phyloP scores from a whole-genome alignment of 2,113 vertebrate species.

The Tachycineta bicolor region DNA sequence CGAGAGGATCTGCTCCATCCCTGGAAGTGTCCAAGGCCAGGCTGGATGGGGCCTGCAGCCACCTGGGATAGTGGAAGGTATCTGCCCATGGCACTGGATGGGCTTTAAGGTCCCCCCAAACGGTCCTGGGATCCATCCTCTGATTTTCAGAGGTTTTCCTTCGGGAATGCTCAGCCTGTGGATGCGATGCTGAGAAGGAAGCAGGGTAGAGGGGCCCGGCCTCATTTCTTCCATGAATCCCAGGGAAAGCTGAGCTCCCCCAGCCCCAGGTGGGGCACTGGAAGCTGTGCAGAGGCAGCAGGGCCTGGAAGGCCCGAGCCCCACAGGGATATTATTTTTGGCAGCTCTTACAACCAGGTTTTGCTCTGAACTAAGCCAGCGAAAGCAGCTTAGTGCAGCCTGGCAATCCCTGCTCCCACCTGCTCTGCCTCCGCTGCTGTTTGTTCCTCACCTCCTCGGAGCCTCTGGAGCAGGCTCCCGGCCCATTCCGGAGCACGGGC shows the following conservation, averaged over 20 bases:
- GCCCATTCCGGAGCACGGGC: background rate
- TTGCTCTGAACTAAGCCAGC: background rate
- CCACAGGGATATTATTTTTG: background rate
- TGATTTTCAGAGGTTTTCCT: background rate
- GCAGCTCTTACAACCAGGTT: constrained; percentile 1
- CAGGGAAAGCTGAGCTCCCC: background rate
- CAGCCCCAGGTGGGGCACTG: background rate
- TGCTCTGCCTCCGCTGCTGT: background rate
- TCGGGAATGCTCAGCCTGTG: fast-evolving
- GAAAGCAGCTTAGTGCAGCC: constrained; percentile 18
- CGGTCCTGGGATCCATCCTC: background rate
- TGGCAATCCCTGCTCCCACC: background rate
- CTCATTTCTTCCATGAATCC: background rate
- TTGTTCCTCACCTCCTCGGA: background rate
- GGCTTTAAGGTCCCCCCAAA: background rate
- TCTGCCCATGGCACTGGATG: background rate
- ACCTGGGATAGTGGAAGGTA: background rate
- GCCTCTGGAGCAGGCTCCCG: background rate
- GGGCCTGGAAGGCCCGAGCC: fast-evolving
- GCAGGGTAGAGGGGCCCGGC: fast-evolving
- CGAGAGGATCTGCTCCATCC: background rate
- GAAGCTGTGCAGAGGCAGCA: background rate
- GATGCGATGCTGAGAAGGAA: fast-evolving
- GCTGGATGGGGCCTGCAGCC: background rate
- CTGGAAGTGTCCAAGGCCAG: background rate